Evolutionary conservation across 2,888 invertebrate species (phyloP).

Genomic region (Autographa pulchrina): DNA sequence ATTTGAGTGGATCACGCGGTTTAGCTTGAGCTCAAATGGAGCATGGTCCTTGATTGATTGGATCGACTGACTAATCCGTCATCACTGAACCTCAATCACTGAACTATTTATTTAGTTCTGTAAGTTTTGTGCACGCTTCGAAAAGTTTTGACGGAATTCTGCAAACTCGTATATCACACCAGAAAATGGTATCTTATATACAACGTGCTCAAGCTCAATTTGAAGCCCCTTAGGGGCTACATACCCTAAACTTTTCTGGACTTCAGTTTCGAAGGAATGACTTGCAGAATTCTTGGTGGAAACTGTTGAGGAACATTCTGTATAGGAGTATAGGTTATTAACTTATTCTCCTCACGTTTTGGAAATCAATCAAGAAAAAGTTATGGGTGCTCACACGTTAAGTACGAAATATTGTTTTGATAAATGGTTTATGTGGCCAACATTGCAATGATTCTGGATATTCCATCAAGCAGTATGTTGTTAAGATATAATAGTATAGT

Average conservation of each 20-base stretch:
- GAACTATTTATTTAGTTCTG: background rate
- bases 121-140: background rate
- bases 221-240: background rate
- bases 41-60: background rate
- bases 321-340: background rate
- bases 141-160: background rate
- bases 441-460: background rate
- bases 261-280: background rate
- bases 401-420: slow-evolving; percentile 15
- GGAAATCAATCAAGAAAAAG: slow-evolving; percentile 20
- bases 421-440: background rate
- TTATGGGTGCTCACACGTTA: slow-evolving; percentile 6
- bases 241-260: background rate
- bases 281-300: background rate
- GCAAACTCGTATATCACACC: background rate
- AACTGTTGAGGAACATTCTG: background rate
- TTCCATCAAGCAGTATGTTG: background rate
- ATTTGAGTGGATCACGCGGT: slow-evolving; percentile 1
- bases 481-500: too few relatives aligned
- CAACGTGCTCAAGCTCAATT: background rate
- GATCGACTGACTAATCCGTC: background rate
- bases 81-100: background rate
- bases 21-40: background rate
- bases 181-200: background rate
- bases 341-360: slow-evolving; percentile 25